Evolutionary conservation across 1,140 invertebrate genomes (phyloP).

Genomic region (Bombus superbus): DNA sequence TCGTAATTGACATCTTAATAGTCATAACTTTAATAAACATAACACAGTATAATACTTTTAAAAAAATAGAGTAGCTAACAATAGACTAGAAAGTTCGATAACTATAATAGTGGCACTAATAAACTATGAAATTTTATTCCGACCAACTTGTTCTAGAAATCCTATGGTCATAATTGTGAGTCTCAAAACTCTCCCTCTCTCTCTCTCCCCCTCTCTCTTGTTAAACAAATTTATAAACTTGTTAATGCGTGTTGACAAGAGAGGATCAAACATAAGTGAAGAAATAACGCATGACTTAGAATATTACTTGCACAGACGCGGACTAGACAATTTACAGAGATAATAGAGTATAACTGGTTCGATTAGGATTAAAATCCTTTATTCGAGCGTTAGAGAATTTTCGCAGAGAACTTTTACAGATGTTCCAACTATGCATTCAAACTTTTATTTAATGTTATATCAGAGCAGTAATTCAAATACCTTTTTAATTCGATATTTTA

Average conservation of each 20-base stretch:
- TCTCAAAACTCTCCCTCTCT: not conserved
- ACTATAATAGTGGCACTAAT: slow-evolving; percentile 61
- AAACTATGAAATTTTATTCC: slow-evolving; percentile 44
- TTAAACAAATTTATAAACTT: slow-evolving; percentile 31
- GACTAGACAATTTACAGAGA: slow-evolving; percentile 59
- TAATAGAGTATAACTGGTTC: not conserved
- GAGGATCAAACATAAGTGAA: slow-evolving; percentile 49
- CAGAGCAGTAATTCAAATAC: not conserved
- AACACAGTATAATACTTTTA: slow-evolving; percentile 63
- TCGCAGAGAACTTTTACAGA: not conserved
- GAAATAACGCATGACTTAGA: slow-evolving; percentile 61
- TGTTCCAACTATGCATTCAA: not conserved
- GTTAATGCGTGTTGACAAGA: slow-evolving; percentile 31
- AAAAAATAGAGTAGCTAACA: slow-evolving; percentile 70
- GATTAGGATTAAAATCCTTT: slow-evolving; percentile 11
- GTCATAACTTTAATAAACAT: slow-evolving; percentile 60
- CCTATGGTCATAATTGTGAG: not conserved
- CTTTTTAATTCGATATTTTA: slow-evolving; percentile 18
- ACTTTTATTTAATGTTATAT: slow-evolving; percentile 20
- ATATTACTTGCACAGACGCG: slow-evolving; percentile 35
- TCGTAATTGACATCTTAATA: slow-evolving; percentile 68
- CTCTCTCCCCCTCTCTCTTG: not conserved
- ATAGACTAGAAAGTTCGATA: slow-evolving; percentile 69
- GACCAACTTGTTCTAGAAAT: not conserved
- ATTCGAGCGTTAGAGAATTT: not conserved